Conservation (phyloP, 2,888 invertebrate species). For the Agrochola litura region DNA sequence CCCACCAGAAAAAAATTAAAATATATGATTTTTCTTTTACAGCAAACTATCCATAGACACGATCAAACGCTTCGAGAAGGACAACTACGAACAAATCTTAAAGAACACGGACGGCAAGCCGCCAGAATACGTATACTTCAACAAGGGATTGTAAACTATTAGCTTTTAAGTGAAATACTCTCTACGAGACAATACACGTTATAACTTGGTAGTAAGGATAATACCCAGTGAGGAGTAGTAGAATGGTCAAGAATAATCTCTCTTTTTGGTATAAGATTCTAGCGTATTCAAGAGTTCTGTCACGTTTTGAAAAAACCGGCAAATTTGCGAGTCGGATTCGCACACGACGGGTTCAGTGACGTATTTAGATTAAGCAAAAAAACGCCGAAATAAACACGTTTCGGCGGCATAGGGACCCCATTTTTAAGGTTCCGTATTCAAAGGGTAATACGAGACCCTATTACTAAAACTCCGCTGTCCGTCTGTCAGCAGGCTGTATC, state of each 20-base stretch:
- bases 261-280: neutral
- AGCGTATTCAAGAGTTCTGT: neutral
- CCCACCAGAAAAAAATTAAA: neutral
- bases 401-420: no score
- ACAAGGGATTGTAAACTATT: constrained; percentile 94
- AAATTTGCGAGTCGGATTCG: neutral
- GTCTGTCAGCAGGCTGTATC: no score
- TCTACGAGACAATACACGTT: constrained; percentile 10
- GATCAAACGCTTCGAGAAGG: constrained; percentile 93
- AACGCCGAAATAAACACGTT: no score
- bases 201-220: constrained; percentile 4
- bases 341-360: neutral
- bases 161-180: constrained; percentile 26
- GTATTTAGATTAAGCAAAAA: no score
- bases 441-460: no score
- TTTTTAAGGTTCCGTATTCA: no score
- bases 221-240: neutral
- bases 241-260: constrained; percentile 30
- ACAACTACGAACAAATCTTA: constrained; percentile 93
- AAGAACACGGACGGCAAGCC: constrained; percentile 92
- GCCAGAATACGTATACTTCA: constrained; percentile 95
- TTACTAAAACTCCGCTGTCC: no score
- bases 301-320: neutral
- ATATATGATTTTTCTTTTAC: neutral
- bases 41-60: constrained; percentile 93